A percentile compares a stretch with the other conserved stretches of the same genome.
These are phyloP conservation scores for zebrafish (Danio rerio) DNA, from an alignment of 2,113 vertebrate species.

Conservation along the genomic window GRCz12tu NC_133200.1:21531501-21532000, in stretches of 20 bases:
- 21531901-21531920: conserved; percentile 81
- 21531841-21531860: conserved; percentile 70
- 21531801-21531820: conserved; percentile 87
- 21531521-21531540: too few species aligned
- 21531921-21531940: conserved; percentile 72
- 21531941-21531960: not conserved
- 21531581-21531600: too few species aligned
- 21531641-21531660: too few species aligned
- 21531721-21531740: not conserved
- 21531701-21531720: too few species aligned
- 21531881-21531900: conserved; percentile 77
- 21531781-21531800: conserved; percentile 86
- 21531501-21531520: too few species aligned
- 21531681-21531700: too few species aligned
- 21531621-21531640: too few species aligned
- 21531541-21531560: too few species aligned
- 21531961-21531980: not conserved
- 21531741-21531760: not conserved
- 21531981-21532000: too few species aligned
- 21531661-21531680: too few species aligned
- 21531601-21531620: too few species aligned
- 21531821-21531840: conserved; percentile 85
- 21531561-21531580: too few species aligned
- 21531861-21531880: conserved; percentile 79
- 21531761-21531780: conserved; percentile 82